Percentiles rank a stretch among this genome's conserved stretches.
These are phyloP conservation scores for Tringa solitaria DNA, from an alignment of 2,113 vertebrate species.

Conservation along the genomic window DNA sequence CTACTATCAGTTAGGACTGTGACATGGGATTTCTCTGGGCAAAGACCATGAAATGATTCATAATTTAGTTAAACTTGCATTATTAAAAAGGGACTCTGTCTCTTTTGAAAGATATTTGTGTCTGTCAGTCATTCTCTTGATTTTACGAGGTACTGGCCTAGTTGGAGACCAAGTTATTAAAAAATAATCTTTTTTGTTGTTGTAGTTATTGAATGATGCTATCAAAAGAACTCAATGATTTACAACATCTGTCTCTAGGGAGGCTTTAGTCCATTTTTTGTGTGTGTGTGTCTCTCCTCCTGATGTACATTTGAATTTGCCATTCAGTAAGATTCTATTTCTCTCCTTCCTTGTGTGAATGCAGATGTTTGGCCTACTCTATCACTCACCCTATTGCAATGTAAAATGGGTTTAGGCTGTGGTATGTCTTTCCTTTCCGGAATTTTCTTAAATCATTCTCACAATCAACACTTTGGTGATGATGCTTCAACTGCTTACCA, in stretches of 20 bases:
- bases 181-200: slow-evolving; percentile 43
- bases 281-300: neutral
- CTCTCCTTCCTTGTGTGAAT: neutral
- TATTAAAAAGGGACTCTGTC: neutral
- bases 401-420: neutral
- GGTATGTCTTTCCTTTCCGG: neutral
- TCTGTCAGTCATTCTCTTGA: neutral
- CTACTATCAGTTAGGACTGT: neutral
- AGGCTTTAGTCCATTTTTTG: neutral
- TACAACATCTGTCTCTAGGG: neutral
- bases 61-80: slow-evolving; percentile 15
- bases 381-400: neutral
- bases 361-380: neutral
- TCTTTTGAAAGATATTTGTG: neutral
- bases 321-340: neutral
- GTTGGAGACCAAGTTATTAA: slow-evolving; percentile 45
- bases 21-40: slow-evolving; percentile 2
- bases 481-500: neutral
- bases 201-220: slow-evolving; percentile 35
- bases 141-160: neutral
- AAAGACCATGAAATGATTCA: neutral
- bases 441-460: neutral
- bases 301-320: neutral
- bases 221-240: slow-evolving; percentile 41
- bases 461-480: neutral